Evolutionary conservation across 2,888 invertebrate species (phyloP).

Genomic region (Ennomos erosarius): DNA sequence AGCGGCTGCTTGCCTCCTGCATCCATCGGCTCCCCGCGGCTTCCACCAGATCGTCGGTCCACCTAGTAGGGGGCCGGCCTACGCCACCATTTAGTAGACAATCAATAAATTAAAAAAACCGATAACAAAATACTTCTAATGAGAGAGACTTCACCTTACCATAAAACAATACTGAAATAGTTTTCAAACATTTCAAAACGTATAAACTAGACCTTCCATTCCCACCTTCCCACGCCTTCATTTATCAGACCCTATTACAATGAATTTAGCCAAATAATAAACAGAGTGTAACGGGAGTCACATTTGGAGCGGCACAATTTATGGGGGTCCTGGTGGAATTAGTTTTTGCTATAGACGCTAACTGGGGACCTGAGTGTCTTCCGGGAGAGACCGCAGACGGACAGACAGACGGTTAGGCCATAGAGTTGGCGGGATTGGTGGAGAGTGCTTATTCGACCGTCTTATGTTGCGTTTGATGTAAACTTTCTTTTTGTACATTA

Average conservation of each 20-base stretch:
- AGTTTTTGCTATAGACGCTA: constrained; percentile 69
- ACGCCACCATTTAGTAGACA: no score
- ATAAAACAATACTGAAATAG: no score
- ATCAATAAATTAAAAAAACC: no score
- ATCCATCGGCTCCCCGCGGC: no score
- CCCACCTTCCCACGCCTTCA: constrained; percentile 25
- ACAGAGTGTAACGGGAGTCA: constrained; percentile 41
- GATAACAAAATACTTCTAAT: no score
- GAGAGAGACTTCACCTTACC: no score
- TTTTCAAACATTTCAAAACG: neutral
- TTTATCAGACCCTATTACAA: constrained; percentile 38
- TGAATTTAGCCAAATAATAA: constrained; percentile 45
- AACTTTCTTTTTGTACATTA: no score
- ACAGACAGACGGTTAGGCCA: constrained; percentile 50
- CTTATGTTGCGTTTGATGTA: no score
- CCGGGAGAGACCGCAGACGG: constrained; percentile 52
- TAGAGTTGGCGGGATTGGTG: constrained; percentile 37
- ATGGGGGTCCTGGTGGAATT: constrained; percentile 68
- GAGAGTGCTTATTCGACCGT: neutral
- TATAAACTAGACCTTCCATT: constrained; percentile 6
- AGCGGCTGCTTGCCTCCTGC: no score
- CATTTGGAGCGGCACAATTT: constrained; percentile 55
- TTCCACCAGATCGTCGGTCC: no score
- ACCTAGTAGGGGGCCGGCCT: no score
- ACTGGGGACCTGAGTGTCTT: constrained; percentile 55